These are phyloP conservation scores for Rhadinocentrus ornatus DNA, from an alignment of 2,797 vertebrate species.

Conservation along the genomic window DNA sequence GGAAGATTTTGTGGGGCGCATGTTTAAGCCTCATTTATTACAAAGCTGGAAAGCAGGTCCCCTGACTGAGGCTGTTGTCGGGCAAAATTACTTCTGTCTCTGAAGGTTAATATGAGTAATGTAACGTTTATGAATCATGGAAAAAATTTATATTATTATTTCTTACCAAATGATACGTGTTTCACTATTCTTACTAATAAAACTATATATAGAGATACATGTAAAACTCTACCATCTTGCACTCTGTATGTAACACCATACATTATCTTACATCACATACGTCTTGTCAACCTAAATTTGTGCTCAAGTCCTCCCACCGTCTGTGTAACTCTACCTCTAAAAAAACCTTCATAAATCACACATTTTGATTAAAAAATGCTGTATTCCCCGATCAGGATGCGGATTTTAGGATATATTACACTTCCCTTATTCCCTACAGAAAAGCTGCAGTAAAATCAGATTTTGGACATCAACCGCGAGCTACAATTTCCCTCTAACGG, in stretches of 20 bases:
- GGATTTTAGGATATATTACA: conserved; percentile 19
- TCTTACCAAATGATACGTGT: neutral
- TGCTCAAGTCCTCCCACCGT: conserved; percentile 1
- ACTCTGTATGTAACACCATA: neutral
- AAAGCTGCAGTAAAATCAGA: conserved; percentile 43
- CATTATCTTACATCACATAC: conserved; percentile 9
- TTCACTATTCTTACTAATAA: neutral
- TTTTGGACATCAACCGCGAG: conserved; percentile 21
- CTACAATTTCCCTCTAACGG: conserved; percentile 39
- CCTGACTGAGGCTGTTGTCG: neutral
- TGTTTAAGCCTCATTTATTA: conserved; percentile 10
- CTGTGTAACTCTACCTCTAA: conserved; percentile 9
- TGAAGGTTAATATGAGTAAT: neutral
- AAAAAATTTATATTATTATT: neutral
- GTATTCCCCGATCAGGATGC: conserved; percentile 5
- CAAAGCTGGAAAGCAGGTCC: conserved; percentile 33
- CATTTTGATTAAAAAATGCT: conserved; percentile 10
- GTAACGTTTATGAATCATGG: neutral
- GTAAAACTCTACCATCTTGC: neutral
- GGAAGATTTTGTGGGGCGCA: neutral
- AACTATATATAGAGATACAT: neutral
- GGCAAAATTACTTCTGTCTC: conserved; percentile 2
- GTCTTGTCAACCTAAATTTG: neutral
- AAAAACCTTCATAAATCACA: conserved; percentile 38
- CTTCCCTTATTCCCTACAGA: conserved; percentile 11